phyloP scores from a whole-genome alignment of 2,113 vertebrate genomes.

The Dipodomys merriami region DNA sequence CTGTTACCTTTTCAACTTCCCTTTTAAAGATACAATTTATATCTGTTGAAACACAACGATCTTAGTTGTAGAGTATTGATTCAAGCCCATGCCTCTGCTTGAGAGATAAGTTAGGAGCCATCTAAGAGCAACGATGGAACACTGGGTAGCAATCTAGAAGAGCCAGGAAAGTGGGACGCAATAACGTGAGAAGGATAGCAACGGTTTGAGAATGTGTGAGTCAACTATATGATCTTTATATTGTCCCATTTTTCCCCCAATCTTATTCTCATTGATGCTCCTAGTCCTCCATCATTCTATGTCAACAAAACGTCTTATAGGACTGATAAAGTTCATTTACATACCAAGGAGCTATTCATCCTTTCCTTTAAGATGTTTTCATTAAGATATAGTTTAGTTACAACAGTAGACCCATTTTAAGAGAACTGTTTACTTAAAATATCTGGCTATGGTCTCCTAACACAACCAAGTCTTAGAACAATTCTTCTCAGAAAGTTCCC shows the following conservation, averaged over 20 bases:
- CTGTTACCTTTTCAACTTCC: neutral
- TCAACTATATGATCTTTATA: neutral
- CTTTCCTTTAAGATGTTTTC: neutral
- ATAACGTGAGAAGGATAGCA: neutral
- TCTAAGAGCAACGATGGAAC: neutral
- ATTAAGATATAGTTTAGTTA: neutral
- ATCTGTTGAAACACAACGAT: neutral
- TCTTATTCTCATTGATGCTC: neutral
- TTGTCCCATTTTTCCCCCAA: neutral
- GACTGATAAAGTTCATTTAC: neutral
- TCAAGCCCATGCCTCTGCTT: neutral
- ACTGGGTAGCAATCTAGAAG: neutral
- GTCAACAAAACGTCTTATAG: neutral
- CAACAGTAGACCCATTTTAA: neutral
- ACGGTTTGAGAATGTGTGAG: neutral
- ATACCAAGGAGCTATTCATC: neutral
- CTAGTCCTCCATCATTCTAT: neutral
- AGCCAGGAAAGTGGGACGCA: neutral
- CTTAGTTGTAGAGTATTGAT: neutral
- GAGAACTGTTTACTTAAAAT: neutral
- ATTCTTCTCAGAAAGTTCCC: neutral
- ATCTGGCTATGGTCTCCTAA: neutral
- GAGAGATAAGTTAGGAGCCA: neutral
- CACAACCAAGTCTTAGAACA: too few species aligned
- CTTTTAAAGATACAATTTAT: neutral